phyloP scores from a whole-genome alignment of 64 coral and sea anemone species.

The Montipora efflorescens region DNA sequence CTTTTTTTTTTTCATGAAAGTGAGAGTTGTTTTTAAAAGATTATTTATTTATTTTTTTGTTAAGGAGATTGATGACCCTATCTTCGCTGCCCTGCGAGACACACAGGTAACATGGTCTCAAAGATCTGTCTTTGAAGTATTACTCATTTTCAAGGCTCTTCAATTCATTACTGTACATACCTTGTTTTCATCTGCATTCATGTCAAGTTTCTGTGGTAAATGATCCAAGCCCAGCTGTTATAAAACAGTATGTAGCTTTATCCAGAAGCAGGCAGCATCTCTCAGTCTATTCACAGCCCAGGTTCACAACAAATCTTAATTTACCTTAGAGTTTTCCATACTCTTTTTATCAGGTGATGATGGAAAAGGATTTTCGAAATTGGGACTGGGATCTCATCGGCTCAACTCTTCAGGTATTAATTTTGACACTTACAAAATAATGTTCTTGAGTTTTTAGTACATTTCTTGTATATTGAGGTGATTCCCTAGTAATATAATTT shows the following conservation, averaged over 20 bases:
- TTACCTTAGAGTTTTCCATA: neutral
- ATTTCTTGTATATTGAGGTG: neutral
- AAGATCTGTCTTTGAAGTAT: neutral
- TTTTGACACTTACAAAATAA: neutral
- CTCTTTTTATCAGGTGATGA: slow-evolving; percentile 38
- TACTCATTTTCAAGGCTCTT: neutral
- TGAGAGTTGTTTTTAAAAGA: neutral
- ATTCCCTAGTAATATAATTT: too few relatives aligned
- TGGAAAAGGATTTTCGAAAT: slow-evolving; percentile 69
- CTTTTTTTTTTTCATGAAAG: neutral
- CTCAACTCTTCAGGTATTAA: slow-evolving; percentile 65
- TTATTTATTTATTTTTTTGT: slow-evolving; percentile 7
- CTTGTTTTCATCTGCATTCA: neutral
- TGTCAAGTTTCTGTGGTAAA: neutral
- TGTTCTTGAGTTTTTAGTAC: neutral
- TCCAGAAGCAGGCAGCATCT: neutral
- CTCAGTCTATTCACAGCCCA: neutral
- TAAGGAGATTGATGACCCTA: slow-evolving; percentile 88
- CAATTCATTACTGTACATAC: neutral
- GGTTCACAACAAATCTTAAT: neutral
- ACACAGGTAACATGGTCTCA: slow-evolving; percentile 61
- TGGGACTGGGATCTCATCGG: slow-evolving; percentile 79
- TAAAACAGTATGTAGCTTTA: neutral
- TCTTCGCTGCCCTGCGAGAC: slow-evolving; percentile 70
- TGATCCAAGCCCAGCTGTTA: neutral